Conservation (phyloP, 2,113 vertebrate species). For the Poecile atricapillus region DNA sequence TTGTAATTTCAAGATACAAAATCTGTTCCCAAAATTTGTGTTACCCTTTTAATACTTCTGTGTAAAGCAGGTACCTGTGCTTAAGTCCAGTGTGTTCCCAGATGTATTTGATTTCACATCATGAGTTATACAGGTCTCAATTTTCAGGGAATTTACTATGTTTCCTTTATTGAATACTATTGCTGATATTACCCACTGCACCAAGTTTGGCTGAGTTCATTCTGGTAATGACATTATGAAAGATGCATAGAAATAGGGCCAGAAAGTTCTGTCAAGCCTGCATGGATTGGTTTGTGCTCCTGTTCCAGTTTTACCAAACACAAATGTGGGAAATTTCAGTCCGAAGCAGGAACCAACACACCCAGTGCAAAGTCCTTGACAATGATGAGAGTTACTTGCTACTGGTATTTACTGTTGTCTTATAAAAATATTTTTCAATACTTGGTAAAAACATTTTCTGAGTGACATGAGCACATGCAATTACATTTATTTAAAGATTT, state of each 20-base stretch:
- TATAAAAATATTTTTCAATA: background rate
- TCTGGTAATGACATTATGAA: background rate
- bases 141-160: background rate
- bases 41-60: background rate
- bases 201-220: background rate
- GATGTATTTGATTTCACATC: background rate
- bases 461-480: background rate
- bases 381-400: background rate
- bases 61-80: background rate
- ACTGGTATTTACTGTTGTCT: background rate
- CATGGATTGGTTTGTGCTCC: background rate
- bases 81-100: background rate
- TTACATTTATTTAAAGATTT: background rate
- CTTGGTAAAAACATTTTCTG: background rate
- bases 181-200: background rate
- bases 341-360: background rate
- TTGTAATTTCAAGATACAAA: background rate
- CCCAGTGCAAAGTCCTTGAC: background rate
- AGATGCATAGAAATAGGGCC: background rate
- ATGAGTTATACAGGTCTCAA: background rate
- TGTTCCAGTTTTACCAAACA: background rate
- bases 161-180: background rate
- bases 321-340: background rate
- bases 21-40: background rate
- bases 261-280: background rate